A percentile compares a stretch with the other conserved stretches of the same genome.
These are phyloP conservation scores for Gouania willdenowi DNA, from an alignment of 2,797 vertebrate species.

Conservation along the genomic window DNA sequence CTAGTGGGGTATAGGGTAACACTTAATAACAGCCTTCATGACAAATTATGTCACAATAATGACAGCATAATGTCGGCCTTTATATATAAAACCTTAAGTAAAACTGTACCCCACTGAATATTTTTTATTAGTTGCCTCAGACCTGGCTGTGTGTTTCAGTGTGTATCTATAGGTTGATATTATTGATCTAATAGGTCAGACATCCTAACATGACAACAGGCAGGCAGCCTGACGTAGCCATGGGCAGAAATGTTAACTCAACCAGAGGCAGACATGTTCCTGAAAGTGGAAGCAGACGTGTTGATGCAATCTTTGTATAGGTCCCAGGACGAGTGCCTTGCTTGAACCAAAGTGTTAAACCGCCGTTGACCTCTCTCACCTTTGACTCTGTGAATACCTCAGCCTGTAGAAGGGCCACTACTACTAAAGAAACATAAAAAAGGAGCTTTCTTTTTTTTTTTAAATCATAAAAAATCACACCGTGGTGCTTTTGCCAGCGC, in stretches of 20 bases:
- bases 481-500: slow-evolving; percentile 96
- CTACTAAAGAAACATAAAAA: slow-evolving; percentile 90
- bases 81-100: too few relatives aligned
- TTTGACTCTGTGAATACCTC: slow-evolving; percentile 99
- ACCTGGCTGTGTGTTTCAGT: slow-evolving; percentile 29
- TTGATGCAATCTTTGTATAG: slow-evolving; percentile 93
- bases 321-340: slow-evolving; percentile 99
- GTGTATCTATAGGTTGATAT: slow-evolving; percentile 44
- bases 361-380: slow-evolving; percentile 97
- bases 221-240: slow-evolving; percentile 58
- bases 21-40: too few relatives aligned
- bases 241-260: slow-evolving; percentile 57
- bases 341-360: slow-evolving; percentile 99
- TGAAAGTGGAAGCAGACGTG: slow-evolving; percentile 74
- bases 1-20: too few relatives aligned
- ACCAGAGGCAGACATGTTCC: slow-evolving; percentile 69
- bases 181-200: slow-evolving; percentile 43
- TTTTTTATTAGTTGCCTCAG: slow-evolving; percentile 9
- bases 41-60: too few relatives aligned
- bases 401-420: slow-evolving; percentile 98
- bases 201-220: slow-evolving; percentile 54
- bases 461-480: slow-evolving; percentile 68
- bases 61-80: too few relatives aligned
- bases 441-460: slow-evolving; percentile 60
- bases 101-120: too few relatives aligned